Conservation (phyloP, 2,113 vertebrate genomes). For the Lagopus muta region DNA sequence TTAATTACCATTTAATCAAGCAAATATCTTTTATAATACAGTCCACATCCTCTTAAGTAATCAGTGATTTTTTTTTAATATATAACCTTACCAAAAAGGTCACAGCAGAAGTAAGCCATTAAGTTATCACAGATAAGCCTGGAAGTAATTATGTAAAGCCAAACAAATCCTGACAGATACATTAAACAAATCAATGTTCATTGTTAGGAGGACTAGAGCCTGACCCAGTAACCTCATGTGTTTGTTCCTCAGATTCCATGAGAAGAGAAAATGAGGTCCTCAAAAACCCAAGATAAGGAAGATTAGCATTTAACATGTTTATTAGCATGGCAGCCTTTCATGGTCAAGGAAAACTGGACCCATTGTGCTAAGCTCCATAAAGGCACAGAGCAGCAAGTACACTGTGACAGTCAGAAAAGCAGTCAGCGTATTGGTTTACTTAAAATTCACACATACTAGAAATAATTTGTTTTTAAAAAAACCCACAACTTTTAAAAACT, state of each 20-base stretch:
- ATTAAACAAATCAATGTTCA: constrained; percentile 72
- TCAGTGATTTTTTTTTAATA: background rate
- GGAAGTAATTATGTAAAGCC: constrained; percentile 71
- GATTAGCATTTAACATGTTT: constrained; percentile 40
- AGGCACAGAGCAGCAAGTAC: background rate
- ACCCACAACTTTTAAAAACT: background rate
- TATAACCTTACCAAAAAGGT: constrained; percentile 55
- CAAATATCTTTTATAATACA: constrained; percentile 40
- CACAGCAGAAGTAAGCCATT: constrained; percentile 64
- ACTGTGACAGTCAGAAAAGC: background rate
- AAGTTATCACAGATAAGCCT: constrained; percentile 72
- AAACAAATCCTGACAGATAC: constrained; percentile 70
- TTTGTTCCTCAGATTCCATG: constrained; percentile 62
- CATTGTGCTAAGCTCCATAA: background rate
- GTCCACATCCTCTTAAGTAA: constrained; percentile 58
- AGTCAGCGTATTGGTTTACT: background rate
- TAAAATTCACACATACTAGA: background rate
- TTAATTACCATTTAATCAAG: constrained; percentile 54
- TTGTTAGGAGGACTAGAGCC: constrained; percentile 59
- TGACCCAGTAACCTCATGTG: constrained; percentile 55
- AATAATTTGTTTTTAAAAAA: background rate
- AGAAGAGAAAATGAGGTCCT: constrained; percentile 55
- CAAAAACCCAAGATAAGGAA: constrained; percentile 46
- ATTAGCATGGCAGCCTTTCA: constrained; percentile 6
- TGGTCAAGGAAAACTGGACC: background rate